Percentiles rank a stretch among this genome's conserved stretches.
Conservation (phyloP, 2,113 vertebrate genomes). For the Seriola quinqueradiata region DNA sequence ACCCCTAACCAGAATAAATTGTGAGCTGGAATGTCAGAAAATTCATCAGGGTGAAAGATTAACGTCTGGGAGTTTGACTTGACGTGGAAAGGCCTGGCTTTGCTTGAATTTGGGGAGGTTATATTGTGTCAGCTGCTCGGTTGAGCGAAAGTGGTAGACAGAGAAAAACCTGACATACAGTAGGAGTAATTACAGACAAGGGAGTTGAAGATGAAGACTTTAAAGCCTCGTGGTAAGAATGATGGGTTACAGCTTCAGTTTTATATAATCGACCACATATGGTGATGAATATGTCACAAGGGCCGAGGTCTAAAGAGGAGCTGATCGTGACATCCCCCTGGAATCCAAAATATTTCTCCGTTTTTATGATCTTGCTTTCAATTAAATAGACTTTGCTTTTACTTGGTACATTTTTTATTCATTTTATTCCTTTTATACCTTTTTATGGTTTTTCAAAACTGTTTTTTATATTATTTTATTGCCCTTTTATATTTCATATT, state of each 20-base stretch:
- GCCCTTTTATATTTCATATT: too few relatives aligned
- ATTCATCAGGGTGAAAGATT: slow-evolving; percentile 55
- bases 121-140: slow-evolving; percentile 41
- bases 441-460: too few relatives aligned
- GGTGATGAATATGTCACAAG: slow-evolving; percentile 17
- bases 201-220: slow-evolving; percentile 52
- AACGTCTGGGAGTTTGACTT: slow-evolving; percentile 25
- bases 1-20: slow-evolving; percentile 44
- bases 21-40: slow-evolving; percentile 36
- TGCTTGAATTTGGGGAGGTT: slow-evolving; percentile 33
- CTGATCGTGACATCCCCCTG: not conserved
- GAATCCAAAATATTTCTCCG: slow-evolving; percentile 35
- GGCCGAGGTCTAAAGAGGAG: not conserved
- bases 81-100: slow-evolving; percentile 30
- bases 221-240: slow-evolving; percentile 44
- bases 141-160: slow-evolving; percentile 30
- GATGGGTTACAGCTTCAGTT: slow-evolving; percentile 28
- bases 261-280: not conserved
- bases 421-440: too few relatives aligned
- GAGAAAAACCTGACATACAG: slow-evolving; percentile 42
- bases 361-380: too few relatives aligned
- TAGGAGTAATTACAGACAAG: slow-evolving; percentile 40
- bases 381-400: too few relatives aligned
- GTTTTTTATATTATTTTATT: too few relatives aligned
- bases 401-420: too few relatives aligned